Percentiles rank a stretch among this genome's conserved stretches.
These are phyloP conservation scores for Stenichneumon culpator DNA, from an alignment of 2,888 invertebrate species.

Conservation along the genomic window DNA sequence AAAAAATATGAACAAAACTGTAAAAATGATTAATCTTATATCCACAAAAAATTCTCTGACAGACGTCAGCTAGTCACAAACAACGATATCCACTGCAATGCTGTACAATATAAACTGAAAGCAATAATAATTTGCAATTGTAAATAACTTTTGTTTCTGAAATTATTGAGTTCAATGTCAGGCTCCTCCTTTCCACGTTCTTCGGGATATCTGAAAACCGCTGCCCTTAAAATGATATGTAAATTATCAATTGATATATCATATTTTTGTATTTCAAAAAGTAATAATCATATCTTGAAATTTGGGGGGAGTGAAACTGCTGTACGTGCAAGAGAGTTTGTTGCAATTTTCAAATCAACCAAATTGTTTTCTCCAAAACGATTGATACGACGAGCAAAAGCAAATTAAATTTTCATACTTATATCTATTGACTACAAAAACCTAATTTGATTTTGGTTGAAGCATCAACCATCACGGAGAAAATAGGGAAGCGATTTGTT, in stretches of 20 bases:
- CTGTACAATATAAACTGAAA: background rate
- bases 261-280: background rate
- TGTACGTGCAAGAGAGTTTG: too few relatives aligned
- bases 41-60: constrained; percentile 16
- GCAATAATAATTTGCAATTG: background rate
- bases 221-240: background rate
- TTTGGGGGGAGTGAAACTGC: too few relatives aligned
- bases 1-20: constrained; percentile 54
- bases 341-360: too few relatives aligned
- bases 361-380: too few relatives aligned
- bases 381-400: too few relatives aligned
- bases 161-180: background rate
- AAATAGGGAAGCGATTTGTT: too few relatives aligned
- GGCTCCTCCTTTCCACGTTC: background rate
- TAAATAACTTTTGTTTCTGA: background rate
- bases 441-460: too few relatives aligned
- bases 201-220: background rate
- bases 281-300: background rate
- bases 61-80: background rate
- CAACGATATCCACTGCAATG: background rate
- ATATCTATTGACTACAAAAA: too few relatives aligned
- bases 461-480: too few relatives aligned
- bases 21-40: constrained; percentile 52
- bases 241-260: background rate
- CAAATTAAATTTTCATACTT: too few relatives aligned